Percentiles rank a stretch among this genome's conserved stretches.
phyloP scores from a whole-genome alignment of 2,888 invertebrate genomes.

The Ischnus inquisitorius region DNA sequence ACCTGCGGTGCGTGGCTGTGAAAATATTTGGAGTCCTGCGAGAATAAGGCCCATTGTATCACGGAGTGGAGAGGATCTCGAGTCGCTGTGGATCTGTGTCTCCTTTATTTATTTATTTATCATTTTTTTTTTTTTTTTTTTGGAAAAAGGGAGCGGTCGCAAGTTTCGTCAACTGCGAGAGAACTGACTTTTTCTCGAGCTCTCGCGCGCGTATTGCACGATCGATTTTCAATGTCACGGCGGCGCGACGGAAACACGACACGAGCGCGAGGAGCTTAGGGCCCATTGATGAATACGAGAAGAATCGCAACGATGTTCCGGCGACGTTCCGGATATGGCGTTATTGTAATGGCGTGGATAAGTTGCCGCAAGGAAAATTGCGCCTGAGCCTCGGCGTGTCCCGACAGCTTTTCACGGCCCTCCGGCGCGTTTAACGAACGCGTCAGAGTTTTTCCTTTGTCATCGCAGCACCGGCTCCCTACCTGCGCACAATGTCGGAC shows the following conservation, averaged over 20 bases:
- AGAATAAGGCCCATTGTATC: conserved; percentile 69
- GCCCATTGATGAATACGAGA: conserved; percentile 50
- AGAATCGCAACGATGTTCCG: conserved; percentile 64
- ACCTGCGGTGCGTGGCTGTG: conserved; percentile 79
- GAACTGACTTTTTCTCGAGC: conserved; percentile 46
- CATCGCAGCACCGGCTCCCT: conserved; percentile 25
- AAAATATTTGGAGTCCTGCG: conserved; percentile 81
- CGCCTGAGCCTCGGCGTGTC: conserved; percentile 15
- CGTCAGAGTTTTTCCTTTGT: conserved; percentile 52
- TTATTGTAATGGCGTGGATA: conserved; percentile 9
- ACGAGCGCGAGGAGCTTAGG: conserved; percentile 17
- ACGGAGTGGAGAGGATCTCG: conserved; percentile 46
- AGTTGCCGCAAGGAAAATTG: conserved; percentile 42
- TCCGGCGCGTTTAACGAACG: background rate
- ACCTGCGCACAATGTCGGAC: background rate
- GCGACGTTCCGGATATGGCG: conserved; percentile 61
- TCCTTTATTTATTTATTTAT: too few relatives aligned
- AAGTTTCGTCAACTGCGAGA: conserved; percentile 30
- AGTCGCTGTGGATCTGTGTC: conserved; percentile 35
- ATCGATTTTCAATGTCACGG: conserved; percentile 52
- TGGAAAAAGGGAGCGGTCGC: conserved; percentile 49
- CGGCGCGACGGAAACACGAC: conserved; percentile 13
- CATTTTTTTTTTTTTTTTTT: conserved; percentile 47
- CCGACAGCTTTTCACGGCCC: conserved; percentile 61
- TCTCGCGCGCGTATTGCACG: conserved; percentile 41